These are phyloP conservation scores for Yponomeuta sedellus DNA, from an alignment of 2,888 invertebrate species.

Conservation along the genomic window DNA sequence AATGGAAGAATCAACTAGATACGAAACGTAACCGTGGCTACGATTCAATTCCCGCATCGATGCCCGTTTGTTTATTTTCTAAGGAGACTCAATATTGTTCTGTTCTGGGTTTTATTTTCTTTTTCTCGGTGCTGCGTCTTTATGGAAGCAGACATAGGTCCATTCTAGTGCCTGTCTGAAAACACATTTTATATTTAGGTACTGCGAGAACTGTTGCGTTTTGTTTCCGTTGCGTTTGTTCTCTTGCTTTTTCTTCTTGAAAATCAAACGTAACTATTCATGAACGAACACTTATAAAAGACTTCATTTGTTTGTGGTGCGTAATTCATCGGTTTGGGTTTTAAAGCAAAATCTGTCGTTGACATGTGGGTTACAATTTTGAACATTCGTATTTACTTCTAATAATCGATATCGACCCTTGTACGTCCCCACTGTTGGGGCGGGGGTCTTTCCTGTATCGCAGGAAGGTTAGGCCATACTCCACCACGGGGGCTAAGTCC, in stretches of 20 bases:
- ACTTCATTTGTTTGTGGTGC: too few species aligned
- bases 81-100: constrained; percentile 3
- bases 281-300: too few species aligned
- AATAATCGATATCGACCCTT: too few species aligned
- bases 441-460: too few species aligned
- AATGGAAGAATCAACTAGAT: not conserved
- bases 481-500: too few species aligned
- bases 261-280: too few species aligned
- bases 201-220: not conserved
- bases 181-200: constrained; percentile 1
- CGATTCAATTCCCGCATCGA: constrained; percentile 2
- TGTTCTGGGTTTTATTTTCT: not conserved
- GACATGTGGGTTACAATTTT: too few species aligned
- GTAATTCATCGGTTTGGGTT: too few species aligned
- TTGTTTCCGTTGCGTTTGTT: not conserved
- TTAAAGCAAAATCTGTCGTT: too few species aligned
- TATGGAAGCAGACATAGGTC: not conserved
- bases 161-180: not conserved
- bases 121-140: not conserved
- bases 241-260: not conserved
- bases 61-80: constrained; percentile 1
- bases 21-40: not conserved
- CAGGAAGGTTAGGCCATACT: too few species aligned
- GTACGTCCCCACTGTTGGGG: too few species aligned
- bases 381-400: too few species aligned